Evolutionary conservation across 1,140 invertebrate genomes (phyloP), one percentile per base, ranked within the genome.

Genomic region (Drosophila sturtevanti): DNA sequence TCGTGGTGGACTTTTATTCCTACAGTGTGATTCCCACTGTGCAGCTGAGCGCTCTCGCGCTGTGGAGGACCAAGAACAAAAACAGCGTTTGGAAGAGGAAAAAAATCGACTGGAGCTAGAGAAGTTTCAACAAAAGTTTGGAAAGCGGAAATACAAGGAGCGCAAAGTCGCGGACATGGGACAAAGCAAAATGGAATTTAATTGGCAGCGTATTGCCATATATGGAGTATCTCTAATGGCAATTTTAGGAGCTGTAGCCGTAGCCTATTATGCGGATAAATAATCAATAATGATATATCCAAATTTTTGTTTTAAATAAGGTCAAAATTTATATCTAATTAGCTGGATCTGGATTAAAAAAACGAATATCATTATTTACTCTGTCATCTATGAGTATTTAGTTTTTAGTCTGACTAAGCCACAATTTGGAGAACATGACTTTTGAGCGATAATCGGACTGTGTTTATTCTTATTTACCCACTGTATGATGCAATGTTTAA

Each of bases 91-190:
- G 66, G 95, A 96, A 77, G 93, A 95, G 72, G 89, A 94, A 31
- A 94, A 93, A 65, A 96, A 96, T 92, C 93, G 94, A 14, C 93
- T 93, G 66, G 96, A 96, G 81, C 90, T 96, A 27, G 95, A 95
- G 56, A 94, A 95, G 84, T 96, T 95, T 89, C 94, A 96, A 79
- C 94, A 95, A 81, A 96, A 95, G 84, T 95, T 96, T 65, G 93
- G 93, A 73, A 92, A 94, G 67, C 93, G 94, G 79, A 93, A 94
- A 92, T 82, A 90, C 74, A 87, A 92, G 78, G 90, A 93, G 89
- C 80, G 92, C 35, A 92, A 91, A 72, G 35, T 71, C 0, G 51
- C 86, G 1, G 79, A 84, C 12, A 71, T 81, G 1, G 72, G 74
- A 12, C 64, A 69, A 1, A 44, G 58, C 21, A 81, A 86, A 34